Base-by-base conservation (phyloP, 2,113 vertebrate species). In the Odocoileus hemionus region DNA sequence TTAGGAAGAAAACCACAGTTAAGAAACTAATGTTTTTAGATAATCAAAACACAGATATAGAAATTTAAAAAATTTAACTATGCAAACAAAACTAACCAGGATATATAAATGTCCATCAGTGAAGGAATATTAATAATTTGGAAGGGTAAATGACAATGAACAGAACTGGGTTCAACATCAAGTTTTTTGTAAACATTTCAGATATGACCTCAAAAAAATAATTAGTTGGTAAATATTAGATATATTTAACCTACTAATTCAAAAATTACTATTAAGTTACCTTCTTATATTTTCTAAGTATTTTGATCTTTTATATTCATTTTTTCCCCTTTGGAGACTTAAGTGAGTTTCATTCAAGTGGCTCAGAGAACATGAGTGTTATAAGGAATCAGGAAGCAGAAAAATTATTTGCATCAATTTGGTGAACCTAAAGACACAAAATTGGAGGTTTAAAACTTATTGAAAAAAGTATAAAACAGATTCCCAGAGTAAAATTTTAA, bases 1-100 rank as follows among this genome's bases (percentile, higher is more conserved):
- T 94, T 87, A 84, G 55, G 95, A 94, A 96, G 84, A 91, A 55
- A 25, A 50, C 95, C 89, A 45, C 80, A 95, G 23, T 94, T 96
- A 30, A 97, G 33, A 96, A 94, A 94, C 54, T 33, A 89, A 30
- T 74, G 16, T 94, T 36, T 82, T 96, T 83, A 95, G 23, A 52
- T 94, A 91, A 88, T 89, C 91, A 92, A 94, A 92, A 89, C 90
- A 11, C n/a, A 80, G 21, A 89, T 83, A 43, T 28, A 82, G 43
- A 83, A 92, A 94, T 55, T 74, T 15, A 94, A 78, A 86, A 85
- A 80, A 54, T 39, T 92, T 92, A 78, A 82, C n/a, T 21, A 47
- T 89, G 45, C 78, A 74, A 93, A 74, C 33, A 92, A 64, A 91
- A 91, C 7, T 84, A 86, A 52, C 39, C 52, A 91, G 93, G n/a